Evolutionary conservation across 2,888 invertebrate species (phyloP), one percentile per base, ranked within the genome.

Genomic region (Pseudococcus longispinus): DNA sequence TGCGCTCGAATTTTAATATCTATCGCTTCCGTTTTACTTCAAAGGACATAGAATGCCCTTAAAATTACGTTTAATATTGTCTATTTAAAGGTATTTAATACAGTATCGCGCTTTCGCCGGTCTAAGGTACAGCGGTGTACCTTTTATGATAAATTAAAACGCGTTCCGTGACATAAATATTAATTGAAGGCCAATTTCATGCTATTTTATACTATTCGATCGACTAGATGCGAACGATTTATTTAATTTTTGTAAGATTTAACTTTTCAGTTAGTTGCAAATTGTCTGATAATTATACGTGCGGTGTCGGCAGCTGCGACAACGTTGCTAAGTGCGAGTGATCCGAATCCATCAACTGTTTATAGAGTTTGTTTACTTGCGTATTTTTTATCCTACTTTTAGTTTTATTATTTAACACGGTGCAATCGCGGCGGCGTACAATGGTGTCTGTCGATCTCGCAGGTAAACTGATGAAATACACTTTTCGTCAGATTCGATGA

Each of bases 151-250:
- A 74, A 74, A 74, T 74, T 74, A 74, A 74, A 74, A 74, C 74
- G 37, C 84, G 87, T 87, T 87, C 87, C 87, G 55, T 87, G 55
- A 80, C 80, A 83, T 87, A 60, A 82, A 51, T 51, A 80, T 87
- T 87, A 85, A 87, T 87, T 83, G 87, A 87, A 87, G 87, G 87
- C 87, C 80, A 87, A 87, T 87, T 87, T 87, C 60, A 87, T 80
- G 87, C 87, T 85, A 85, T 85, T 85, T 70, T 65, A 70, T 74
- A 15, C 18, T 37, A 74, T 74, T 74, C 74, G 23, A 65, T 42
- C 70, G 65, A 85, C 85, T 42, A 44, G 65, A 85, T 85, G 65
- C 44, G 42, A 85, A 85, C 70, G 85, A 85, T 37, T 85, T 85
- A 70, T 85, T 65, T 65, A 60, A 70, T 60, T 85, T 85, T 85